A percentile compares a stretch with the other conserved stretches of the same genome.
Conservation (phyloP, 1,140 invertebrate species). For the Heliconius himera region DNA sequence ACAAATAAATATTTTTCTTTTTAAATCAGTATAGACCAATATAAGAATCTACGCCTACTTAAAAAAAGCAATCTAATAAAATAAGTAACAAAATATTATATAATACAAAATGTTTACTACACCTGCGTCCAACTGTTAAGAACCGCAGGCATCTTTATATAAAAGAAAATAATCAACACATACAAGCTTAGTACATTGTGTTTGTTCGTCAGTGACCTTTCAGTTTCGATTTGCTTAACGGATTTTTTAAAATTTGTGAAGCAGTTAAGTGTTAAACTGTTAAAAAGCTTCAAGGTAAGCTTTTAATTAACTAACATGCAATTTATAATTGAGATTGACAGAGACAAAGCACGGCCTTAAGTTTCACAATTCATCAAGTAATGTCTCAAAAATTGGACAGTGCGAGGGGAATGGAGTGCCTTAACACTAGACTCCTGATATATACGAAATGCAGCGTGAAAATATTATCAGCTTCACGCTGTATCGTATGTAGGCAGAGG, state of each 20-base stretch:
- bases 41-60: too few species aligned
- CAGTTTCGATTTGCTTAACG: neutral
- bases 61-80: neutral
- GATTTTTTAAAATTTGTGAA: neutral
- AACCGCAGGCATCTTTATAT: neutral
- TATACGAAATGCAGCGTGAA: too few species aligned
- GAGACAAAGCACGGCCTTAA: too few species aligned
- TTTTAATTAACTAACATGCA: neutral
- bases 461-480: too few species aligned
- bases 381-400: too few species aligned
- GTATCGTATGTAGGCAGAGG: too few species aligned
- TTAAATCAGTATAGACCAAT: too few species aligned
- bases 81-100: neutral
- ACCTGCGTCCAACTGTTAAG: neutral
- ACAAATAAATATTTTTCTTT: too few species aligned
- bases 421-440: too few species aligned
- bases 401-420: too few species aligned
- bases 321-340: too few species aligned
- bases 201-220: neutral
- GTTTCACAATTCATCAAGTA: too few species aligned
- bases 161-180: constrained; percentile 8
- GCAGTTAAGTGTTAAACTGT: neutral
- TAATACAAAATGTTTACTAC: neutral
- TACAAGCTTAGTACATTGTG: constrained; percentile 4
- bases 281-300: neutral